Conservation (phyloP, 2,888 invertebrate genomes). For the Entomobrya proxima region DNA sequence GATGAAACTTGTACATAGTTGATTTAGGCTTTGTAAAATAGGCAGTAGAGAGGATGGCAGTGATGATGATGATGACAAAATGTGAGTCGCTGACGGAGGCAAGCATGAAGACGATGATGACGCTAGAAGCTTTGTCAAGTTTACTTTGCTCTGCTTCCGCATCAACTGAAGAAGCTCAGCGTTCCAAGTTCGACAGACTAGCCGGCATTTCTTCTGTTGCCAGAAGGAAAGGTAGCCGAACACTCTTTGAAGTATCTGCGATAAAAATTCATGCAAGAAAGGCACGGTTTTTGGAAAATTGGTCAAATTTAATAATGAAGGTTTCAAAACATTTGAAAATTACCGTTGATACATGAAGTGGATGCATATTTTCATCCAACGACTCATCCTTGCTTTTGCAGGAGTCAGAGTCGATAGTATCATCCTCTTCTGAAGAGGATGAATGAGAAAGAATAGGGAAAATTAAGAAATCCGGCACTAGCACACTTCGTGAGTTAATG, state of each 20-base stretch:
- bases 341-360: conserved; percentile 66
- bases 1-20: conserved; percentile 66
- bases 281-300: not conserved
- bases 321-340: conserved; percentile 4
- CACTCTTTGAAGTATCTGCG: conserved; percentile 62
- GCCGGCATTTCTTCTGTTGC: conserved; percentile 69
- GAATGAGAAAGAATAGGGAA: conserved; percentile 32
- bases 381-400: not conserved
- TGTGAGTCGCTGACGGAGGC: conserved; percentile 14
- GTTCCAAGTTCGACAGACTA: conserved; percentile 66
- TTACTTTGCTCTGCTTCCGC: conserved; percentile 63
- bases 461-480: conserved; percentile 48
- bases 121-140: conserved; percentile 58
- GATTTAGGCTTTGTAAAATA: conserved; percentile 51
- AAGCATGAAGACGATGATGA: conserved; percentile 25
- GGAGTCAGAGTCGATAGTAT: not conserved
- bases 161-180: conserved; percentile 51
- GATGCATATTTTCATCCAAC: conserved; percentile 51
- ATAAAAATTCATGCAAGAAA: not conserved
- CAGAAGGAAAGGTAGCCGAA: conserved; percentile 66
- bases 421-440: not conserved
- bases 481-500: conserved; percentile 24
- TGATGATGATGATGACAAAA: conserved; percentile 47
- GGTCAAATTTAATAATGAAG: not conserved
- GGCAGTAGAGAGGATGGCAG: conserved; percentile 56